These are phyloP conservation scores for Pogonognathellus flavescens DNA, from an alignment of 1,140 invertebrate genomes.

Conservation along the genomic window DNA sequence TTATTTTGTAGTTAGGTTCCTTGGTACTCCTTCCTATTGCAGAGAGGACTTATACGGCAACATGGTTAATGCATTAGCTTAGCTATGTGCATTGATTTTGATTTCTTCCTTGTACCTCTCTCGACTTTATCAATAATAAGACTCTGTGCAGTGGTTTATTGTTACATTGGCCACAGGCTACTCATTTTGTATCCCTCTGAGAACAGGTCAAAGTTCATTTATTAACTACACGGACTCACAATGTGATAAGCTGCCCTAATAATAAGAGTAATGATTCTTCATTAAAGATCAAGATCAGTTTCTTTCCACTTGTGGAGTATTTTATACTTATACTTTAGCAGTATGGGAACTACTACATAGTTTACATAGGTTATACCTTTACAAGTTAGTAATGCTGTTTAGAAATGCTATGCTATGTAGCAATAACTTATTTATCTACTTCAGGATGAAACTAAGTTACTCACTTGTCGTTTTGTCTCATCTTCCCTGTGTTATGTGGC, in stretches of 20 bases:
- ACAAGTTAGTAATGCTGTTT: too few relatives aligned
- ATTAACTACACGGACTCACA: not conserved
- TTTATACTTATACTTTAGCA: not conserved
- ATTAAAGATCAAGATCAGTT: constrained; percentile 43
- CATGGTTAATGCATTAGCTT: not conserved
- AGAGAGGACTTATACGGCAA: not conserved
- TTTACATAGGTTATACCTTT: not conserved
- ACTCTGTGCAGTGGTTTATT: not conserved
- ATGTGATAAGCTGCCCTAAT: constrained; percentile 46
- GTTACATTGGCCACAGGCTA: constrained; percentile 38
- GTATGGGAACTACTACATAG: not conserved
- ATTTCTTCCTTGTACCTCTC: not conserved
- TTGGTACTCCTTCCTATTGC: not conserved
- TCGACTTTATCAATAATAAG: not conserved
- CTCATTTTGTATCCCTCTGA: constrained; percentile 41
- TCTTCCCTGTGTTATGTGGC: not conserved
- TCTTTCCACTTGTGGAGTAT: not conserved
- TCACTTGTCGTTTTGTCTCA: not conserved
- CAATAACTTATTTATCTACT: not conserved
- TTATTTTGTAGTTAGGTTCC: not conserved
- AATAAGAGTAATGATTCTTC: constrained; percentile 4
- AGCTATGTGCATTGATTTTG: not conserved
- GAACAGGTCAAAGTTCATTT: constrained; percentile 39
- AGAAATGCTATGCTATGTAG: too few relatives aligned
- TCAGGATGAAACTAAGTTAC: not conserved